Percentiles rank a stretch among this genome's conserved stretches.
phyloP scores from a whole-genome alignment of 92 coral and sea anemone genomes.

The Actinernus sp. region DNA sequence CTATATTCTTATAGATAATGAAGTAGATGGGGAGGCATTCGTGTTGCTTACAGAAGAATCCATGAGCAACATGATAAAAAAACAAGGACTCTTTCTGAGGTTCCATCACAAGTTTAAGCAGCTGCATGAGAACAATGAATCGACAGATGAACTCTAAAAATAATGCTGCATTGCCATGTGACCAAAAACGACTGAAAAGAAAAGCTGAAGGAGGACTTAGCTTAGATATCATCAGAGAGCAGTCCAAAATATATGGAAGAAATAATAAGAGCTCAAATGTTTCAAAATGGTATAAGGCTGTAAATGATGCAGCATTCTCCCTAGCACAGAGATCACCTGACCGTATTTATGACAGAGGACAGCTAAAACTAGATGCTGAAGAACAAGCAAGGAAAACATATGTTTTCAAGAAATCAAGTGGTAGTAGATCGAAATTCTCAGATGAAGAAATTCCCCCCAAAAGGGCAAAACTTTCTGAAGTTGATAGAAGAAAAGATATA shows the following conservation, averaged over 20 bases:
- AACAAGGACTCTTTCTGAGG: too few relatives aligned
- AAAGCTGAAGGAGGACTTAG: slow-evolving; percentile 11
- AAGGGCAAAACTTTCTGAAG: slow-evolving; percentile 34
- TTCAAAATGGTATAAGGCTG: slow-evolving; percentile 34
- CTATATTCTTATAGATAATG: too few relatives aligned
- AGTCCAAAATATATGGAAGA: slow-evolving; percentile 47
- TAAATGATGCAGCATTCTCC: slow-evolving; percentile 20
- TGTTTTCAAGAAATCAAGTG: slow-evolving; percentile 31
- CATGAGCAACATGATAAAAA: too few relatives aligned
- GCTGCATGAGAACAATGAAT: too few relatives aligned
- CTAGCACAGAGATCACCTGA: slow-evolving; percentile 38
- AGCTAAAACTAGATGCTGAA: slow-evolving; percentile 31
- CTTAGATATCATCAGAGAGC: slow-evolving; percentile 36
- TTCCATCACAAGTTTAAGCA: too few relatives aligned
- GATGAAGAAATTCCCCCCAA: slow-evolving; percentile 3
- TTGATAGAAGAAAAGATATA: slow-evolving; percentile 37
- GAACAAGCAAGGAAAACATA: slow-evolving; percentile 41
- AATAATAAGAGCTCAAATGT: slow-evolving; percentile 24
- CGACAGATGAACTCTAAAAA: too few relatives aligned
- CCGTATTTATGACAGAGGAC: slow-evolving; percentile 23
- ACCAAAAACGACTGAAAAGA: not conserved
- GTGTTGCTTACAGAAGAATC: too few relatives aligned
- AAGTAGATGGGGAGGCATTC: too few relatives aligned
- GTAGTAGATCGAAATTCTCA: slow-evolving; percentile 28
- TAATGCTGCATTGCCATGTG: not conserved